Conservation (phyloP, 2,888 invertebrate genomes). For the Agrochola lota region DNA sequence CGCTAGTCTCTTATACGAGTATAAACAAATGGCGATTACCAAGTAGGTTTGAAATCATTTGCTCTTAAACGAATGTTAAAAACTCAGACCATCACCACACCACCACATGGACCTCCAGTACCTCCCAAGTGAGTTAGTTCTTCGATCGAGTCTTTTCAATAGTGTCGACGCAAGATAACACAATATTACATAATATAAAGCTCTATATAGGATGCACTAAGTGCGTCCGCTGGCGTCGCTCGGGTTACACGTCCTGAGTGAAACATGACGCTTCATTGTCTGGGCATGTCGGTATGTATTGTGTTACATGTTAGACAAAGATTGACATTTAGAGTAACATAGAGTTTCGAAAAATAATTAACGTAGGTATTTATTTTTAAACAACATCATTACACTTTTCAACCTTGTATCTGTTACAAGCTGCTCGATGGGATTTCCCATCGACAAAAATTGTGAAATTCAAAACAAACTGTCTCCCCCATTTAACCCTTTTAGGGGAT, state of each 20-base stretch:
- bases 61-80: neutral
- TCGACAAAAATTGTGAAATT: neutral
- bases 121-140: too few species aligned
- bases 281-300: neutral
- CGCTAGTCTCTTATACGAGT: neutral
- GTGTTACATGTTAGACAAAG: slow-evolving; percentile 3
- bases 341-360: neutral
- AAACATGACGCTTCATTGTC: slow-evolving; percentile 28
- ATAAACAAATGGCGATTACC: neutral
- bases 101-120: neutral
- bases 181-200: slow-evolving; percentile 2
- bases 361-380: neutral
- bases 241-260: slow-evolving; percentile 21
- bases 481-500: neutral
- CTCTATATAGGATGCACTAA: slow-evolving; percentile 26
- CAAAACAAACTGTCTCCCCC: neutral
- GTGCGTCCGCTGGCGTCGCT: slow-evolving; percentile 23
- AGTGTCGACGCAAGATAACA: neutral
- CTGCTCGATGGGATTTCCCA: neutral
- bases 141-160: neutral
- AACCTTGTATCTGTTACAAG: neutral
- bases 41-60: neutral
- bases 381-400: neutral
- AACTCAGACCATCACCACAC: too few species aligned
- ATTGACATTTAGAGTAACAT: neutral